Conservation (phyloP, 2,797 vertebrate genomes). For the Tamandua tetradactyla region DNA sequence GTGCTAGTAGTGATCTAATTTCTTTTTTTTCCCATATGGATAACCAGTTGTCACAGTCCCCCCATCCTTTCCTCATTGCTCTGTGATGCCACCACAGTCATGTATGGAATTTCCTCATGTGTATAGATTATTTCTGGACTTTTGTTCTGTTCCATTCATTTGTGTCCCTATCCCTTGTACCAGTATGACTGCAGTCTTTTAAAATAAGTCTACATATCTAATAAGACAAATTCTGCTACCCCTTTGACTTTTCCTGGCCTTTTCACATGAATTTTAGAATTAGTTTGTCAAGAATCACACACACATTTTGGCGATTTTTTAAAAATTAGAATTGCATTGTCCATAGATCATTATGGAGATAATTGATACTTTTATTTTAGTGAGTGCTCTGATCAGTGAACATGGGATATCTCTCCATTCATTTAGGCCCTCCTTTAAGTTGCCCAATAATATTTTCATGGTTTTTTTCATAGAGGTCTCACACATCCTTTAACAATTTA, state of each 20-base stretch:
- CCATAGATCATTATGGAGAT: neutral
- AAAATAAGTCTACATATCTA: neutral
- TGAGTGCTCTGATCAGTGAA: neutral
- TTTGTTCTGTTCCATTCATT: neutral
- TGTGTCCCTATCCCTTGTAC: neutral
- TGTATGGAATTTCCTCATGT: neutral
- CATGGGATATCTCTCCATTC: neutral
- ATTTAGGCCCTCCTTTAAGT: neutral
- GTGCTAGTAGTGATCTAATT: neutral
- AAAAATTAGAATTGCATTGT: slow-evolving; percentile 3
- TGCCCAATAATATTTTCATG: neutral
- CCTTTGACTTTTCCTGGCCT: neutral
- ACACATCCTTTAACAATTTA: slow-evolving; percentile 10
- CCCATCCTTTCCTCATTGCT: neutral
- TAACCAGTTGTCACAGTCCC: neutral
- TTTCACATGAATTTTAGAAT: slow-evolving; percentile 38
- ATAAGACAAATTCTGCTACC: neutral
- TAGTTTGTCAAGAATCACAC: neutral
- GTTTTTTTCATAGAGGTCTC: slow-evolving; percentile 13
- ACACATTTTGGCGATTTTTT: neutral
- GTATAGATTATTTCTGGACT: neutral
- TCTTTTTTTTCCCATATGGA: neutral
- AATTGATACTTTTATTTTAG: neutral
- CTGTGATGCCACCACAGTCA: neutral
- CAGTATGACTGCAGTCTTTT: neutral